Evolutionary conservation across 2,888 invertebrate species (phyloP).

Genomic region (Byasa hedistus): DNA sequence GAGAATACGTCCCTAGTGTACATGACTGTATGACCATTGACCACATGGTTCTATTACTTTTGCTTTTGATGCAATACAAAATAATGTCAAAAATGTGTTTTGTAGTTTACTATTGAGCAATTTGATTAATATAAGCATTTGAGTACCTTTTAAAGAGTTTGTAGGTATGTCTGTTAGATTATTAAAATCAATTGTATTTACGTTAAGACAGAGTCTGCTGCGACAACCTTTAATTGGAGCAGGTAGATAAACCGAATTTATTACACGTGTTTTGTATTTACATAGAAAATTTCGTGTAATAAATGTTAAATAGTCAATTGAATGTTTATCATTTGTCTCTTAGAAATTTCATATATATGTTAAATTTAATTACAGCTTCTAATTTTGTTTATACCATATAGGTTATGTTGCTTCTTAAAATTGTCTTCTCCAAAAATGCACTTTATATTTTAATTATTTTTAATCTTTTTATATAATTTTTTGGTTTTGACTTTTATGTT

Average conservation of each 20-base stretch:
- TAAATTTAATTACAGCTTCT: neutral
- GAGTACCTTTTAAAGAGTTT: slow-evolving; percentile 1
- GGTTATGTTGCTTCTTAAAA: too few species aligned
- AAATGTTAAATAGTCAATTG: neutral
- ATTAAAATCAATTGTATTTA: slow-evolving; percentile 59
- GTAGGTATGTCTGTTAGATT: slow-evolving; percentile 71
- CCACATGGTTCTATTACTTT: neutral
- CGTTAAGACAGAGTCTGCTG: slow-evolving; percentile 57
- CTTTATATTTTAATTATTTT: too few species aligned
- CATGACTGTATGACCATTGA: too few species aligned
- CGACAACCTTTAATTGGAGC: slow-evolving; percentile 50
- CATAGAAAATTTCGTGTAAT: neutral
- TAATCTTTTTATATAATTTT: too few species aligned
- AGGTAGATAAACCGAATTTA: slow-evolving; percentile 50
- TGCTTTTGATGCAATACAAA: neutral
- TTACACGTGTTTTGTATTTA: slow-evolving; percentile 33
- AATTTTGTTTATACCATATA: neutral
- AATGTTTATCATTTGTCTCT: neutral
- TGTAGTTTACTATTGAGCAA: neutral
- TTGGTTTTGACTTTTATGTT: too few species aligned
- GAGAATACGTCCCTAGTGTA: too few species aligned
- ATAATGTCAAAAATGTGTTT: neutral
- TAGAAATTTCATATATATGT: neutral
- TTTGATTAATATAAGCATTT: neutral
- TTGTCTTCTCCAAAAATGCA: too few species aligned